Conservation (phyloP, 2,797 vertebrate species). For the Salmo trutta region DNA sequence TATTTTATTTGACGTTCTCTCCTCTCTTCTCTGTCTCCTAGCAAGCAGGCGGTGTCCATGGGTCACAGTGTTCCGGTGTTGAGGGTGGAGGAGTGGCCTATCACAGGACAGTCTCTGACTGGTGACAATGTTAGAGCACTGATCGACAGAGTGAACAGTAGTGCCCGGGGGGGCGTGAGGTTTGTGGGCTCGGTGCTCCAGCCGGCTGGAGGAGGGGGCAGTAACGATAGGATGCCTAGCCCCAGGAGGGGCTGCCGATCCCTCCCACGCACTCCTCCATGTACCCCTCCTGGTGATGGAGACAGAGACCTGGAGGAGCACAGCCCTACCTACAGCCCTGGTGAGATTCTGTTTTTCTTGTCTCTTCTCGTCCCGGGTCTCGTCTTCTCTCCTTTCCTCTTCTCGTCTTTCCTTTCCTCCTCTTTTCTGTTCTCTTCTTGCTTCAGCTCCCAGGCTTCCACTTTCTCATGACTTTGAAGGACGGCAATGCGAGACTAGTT, state of each 20-base stretch:
- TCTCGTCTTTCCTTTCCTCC: not conserved
- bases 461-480: not conserved
- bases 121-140: conserved; percentile 84
- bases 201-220: conserved; percentile 65
- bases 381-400: not conserved
- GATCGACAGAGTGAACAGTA: conserved; percentile 91
- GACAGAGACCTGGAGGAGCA: conserved; percentile 77
- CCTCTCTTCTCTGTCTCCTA: conserved; percentile 36
- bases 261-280: conserved; percentile 63
- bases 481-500: not conserved
- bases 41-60: conserved; percentile 78
- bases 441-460: not conserved
- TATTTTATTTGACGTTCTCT: conserved; percentile 11
- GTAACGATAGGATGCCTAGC: conserved; percentile 69
- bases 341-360: conserved; percentile 48
- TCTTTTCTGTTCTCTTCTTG: not conserved
- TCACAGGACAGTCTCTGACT: conserved; percentile 83
- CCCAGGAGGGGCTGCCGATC: conserved; percentile 75
- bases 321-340: conserved; percentile 69
- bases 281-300: conserved; percentile 81
- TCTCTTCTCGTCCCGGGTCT: not conserved
- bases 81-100: conserved; percentile 91
- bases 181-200: conserved; percentile 91
- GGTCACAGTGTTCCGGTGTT: conserved; percentile 83
- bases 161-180: conserved; percentile 84